Percentiles rank a stretch among this genome's conserved stretches.
These are phyloP conservation scores for Nasonovia ribisnigri DNA, from an alignment of 2,888 invertebrate species.

Conservation along the genomic window DNA sequence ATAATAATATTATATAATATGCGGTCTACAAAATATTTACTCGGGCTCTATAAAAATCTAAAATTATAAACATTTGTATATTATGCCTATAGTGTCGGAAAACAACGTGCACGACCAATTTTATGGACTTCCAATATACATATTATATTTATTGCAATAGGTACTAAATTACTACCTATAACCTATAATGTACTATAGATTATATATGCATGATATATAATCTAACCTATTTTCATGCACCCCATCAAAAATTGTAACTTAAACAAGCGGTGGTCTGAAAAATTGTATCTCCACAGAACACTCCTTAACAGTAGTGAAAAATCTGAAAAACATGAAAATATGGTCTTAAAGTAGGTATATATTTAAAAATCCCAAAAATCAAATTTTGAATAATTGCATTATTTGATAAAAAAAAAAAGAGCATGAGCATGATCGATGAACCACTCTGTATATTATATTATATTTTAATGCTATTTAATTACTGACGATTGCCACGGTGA, in stretches of 20 bases:
- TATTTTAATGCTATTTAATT: not conserved
- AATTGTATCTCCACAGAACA: too few species aligned
- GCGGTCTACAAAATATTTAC: not conserved
- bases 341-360: not conserved
- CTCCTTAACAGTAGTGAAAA: too few species aligned
- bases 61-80: not conserved
- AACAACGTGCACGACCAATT: not conserved
- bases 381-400: not conserved
- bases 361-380: not conserved
- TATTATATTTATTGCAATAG: not conserved
- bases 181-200: too few species aligned
- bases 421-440: not conserved
- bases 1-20: not conserved
- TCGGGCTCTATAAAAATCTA: not conserved
- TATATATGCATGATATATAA: too few species aligned
- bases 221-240: too few species aligned
- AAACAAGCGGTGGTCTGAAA: too few species aligned
- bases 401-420: too few species aligned
- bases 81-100: not conserved
- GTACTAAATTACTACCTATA: not conserved
- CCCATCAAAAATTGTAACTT: too few species aligned
- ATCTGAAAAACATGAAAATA: too few species aligned
- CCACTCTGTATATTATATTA: too few species aligned
- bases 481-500: not conserved
- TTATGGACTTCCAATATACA: too few species aligned